Percentiles rank a stretch among this genome's conserved stretches.
phyloP scores from a whole-genome alignment of 2,888 invertebrate species.

The Scelioninae gen. 1 region DNA sequence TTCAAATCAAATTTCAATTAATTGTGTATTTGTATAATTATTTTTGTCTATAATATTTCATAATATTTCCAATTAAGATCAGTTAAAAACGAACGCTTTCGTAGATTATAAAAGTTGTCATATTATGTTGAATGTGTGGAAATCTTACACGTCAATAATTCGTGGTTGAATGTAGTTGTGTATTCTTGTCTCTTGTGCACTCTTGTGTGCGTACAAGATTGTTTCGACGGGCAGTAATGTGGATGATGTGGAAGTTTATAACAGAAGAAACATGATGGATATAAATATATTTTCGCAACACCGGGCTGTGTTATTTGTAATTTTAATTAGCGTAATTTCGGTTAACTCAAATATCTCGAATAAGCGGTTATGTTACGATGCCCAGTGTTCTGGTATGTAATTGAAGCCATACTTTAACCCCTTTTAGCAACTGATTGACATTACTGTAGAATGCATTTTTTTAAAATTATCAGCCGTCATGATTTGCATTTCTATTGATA shows the following conservation, averaged over 20 bases:
- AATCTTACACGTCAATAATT: constrained; percentile 41
- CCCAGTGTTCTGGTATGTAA: constrained; percentile 89
- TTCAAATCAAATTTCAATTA: no score
- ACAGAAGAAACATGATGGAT: constrained; percentile 80
- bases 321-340: constrained; percentile 74
- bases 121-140: not conserved
- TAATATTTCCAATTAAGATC: no score
- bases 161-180: constrained; percentile 24
- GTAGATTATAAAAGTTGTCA: no score
- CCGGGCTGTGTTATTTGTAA: constrained; percentile 73
- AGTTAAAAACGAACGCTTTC: no score
- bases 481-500: constrained; percentile 32
- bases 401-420: constrained; percentile 81
- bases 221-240: constrained; percentile 80
- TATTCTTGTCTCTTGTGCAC: constrained; percentile 32
- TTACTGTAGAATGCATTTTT: constrained; percentile 69
- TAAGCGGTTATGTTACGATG: constrained; percentile 89
- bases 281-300: constrained; percentile 75
- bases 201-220: constrained; percentile 67
- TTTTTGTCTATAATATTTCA: no score
- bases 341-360: constrained; percentile 85
- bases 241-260: constrained; percentile 83
- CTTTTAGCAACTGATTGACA: constrained; percentile 77
- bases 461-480: constrained; percentile 19
- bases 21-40: no score